Evolutionary conservation across 2,113 vertebrate species (phyloP).

Genomic region (Myotis davidii): DNA sequence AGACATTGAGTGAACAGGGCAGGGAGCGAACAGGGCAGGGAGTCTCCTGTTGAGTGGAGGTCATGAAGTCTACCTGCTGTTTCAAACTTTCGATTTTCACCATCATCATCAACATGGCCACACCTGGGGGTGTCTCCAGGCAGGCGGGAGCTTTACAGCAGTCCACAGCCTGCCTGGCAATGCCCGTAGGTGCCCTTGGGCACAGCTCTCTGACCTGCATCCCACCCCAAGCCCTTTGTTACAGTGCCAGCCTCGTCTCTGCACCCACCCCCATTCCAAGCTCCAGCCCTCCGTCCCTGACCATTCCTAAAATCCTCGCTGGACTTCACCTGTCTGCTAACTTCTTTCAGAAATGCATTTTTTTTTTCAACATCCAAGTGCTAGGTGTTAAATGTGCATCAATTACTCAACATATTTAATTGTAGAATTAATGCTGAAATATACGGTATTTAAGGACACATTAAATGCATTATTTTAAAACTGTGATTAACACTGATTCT

Average conservation of each 20-base stretch:
- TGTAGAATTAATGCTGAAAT: slow-evolving; percentile 40
- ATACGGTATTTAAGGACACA: slow-evolving; percentile 50
- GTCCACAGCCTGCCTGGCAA: accelerated
- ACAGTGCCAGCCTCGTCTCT: neutral
- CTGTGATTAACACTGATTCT: slow-evolving; percentile 57
- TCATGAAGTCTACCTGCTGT: neutral
- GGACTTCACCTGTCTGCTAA: neutral
- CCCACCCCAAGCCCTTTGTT: neutral
- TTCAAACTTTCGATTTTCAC: neutral
- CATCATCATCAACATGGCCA: too few relatives aligned
- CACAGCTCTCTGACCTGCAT: accelerated
- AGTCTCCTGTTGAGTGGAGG: neutral
- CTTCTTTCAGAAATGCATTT: neutral
- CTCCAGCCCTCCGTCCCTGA: neutral
- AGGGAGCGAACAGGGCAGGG: too few relatives aligned
- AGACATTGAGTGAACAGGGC: too few relatives aligned
- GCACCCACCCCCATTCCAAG: neutral
- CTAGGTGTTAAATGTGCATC: neutral
- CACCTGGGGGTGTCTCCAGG: neutral
- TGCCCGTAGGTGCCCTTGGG: accelerated
- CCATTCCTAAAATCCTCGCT: neutral
- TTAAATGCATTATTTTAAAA: slow-evolving; percentile 59
- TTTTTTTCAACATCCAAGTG: neutral
- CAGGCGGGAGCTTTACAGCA: neutral
- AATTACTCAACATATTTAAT: slow-evolving; percentile 27